Evolutionary conservation across 2,888 invertebrate genomes (phyloP).

Genomic region (Nemapogon koenigi): DNA sequence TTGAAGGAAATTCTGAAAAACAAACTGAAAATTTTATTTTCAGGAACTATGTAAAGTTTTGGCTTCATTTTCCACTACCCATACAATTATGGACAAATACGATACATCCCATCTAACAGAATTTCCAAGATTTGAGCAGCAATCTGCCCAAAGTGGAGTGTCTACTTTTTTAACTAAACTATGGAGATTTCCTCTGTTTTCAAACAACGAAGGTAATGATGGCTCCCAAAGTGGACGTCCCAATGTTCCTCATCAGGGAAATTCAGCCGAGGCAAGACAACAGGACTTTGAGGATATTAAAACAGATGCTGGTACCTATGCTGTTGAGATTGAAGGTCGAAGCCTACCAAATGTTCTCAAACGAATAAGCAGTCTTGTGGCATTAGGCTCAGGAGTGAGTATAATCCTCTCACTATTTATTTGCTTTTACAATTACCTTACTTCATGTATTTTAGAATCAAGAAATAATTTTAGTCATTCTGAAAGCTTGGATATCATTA

Average conservation of each 20-base stretch:
- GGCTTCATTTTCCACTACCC: too few species aligned
- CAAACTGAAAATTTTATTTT: too few species aligned
- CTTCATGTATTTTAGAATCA: too few species aligned
- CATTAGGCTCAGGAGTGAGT: slow-evolving; percentile 79
- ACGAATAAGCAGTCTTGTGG: slow-evolving; percentile 86
- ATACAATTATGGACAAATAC: slow-evolving; percentile 45
- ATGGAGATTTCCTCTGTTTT: slow-evolving; percentile 72
- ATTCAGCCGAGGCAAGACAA: slow-evolving; percentile 26
- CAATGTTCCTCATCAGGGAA: slow-evolving; percentile 22
- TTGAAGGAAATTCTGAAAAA: too few species aligned
- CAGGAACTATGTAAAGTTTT: too few species aligned
- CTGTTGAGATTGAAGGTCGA: slow-evolving; percentile 72
- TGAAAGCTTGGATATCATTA: too few species aligned
- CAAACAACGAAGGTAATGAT: slow-evolving; percentile 35
- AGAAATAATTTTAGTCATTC: too few species aligned
- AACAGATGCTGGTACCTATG: slow-evolving; percentile 42
- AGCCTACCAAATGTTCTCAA: slow-evolving; percentile 86
- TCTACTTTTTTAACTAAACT: slow-evolving; percentile 77
- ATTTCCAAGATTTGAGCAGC: slow-evolving; percentile 71
- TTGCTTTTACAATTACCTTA: too few species aligned
- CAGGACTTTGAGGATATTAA: slow-evolving; percentile 33
- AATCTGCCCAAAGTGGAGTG: slow-evolving; percentile 75
- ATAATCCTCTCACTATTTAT: too few species aligned
- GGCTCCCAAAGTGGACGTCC: slow-evolving; percentile 27
- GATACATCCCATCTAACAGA: slow-evolving; percentile 54